Evolutionary conservation across 2,888 invertebrate species (phyloP).

Genomic region (Parasteatoda lunata): DNA sequence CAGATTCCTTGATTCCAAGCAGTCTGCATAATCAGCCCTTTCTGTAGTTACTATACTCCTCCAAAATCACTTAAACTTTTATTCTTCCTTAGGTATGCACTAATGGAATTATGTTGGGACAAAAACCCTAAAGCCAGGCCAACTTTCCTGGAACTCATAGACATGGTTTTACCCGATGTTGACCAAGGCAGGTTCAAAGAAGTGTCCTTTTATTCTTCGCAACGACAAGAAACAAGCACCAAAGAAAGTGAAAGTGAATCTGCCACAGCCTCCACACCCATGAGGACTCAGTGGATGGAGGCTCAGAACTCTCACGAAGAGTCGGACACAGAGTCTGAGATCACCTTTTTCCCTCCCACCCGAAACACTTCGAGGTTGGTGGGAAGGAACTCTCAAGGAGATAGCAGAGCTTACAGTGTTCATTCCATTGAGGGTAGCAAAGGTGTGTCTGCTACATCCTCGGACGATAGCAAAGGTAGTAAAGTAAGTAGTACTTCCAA

Average conservation of each 20-base stretch:
- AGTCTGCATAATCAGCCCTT: no score
- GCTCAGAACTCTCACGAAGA: conserved; percentile 41
- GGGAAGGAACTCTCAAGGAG: conserved; percentile 19
- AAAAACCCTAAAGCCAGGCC: conserved; percentile 87
- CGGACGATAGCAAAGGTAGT: conserved; percentile 69
- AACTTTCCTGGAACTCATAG: conserved; percentile 83
- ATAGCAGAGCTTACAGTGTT: conserved; percentile 48
- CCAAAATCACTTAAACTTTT: no score
- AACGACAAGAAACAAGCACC: conserved; percentile 46
- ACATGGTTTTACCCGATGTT: conserved; percentile 82
- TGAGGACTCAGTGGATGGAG: conserved; percentile 58
- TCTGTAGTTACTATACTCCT: no score
- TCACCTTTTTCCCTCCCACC: conserved; percentile 59
- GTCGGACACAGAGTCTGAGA: conserved; percentile 54
- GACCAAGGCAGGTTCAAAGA: conserved; percentile 78
- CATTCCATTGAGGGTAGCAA: conserved; percentile 70
- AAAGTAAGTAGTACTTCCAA: conserved; percentile 69
- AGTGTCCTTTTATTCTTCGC: conserved; percentile 79
- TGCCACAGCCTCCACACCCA: conserved; percentile 67
- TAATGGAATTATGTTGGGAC: conserved; percentile 96
- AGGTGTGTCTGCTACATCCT: conserved; percentile 60
- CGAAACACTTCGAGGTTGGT: conserved; percentile 13
- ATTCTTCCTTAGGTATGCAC: conserved; percentile 78
- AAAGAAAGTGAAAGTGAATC: conserved; percentile 58
- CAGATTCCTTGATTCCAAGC: no score